Evolutionary conservation across 2,888 invertebrate genomes (phyloP), one percentile per base, ranked within the genome.

Genomic region (Drosophila nigricruria): DNA sequence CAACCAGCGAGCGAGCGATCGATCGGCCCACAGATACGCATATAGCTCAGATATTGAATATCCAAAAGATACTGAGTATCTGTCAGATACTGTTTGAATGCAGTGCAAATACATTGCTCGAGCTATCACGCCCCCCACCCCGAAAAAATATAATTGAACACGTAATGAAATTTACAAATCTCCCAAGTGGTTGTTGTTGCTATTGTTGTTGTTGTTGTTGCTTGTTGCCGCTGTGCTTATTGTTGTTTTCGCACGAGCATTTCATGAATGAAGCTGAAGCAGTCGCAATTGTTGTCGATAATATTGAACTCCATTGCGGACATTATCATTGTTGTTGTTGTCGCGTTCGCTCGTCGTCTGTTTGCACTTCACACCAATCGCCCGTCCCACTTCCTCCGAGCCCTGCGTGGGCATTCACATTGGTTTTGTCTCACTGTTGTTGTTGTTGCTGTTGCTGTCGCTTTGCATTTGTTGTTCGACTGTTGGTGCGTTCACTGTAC

Each of bases 221-320:
- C 27, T 56, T 64, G 69, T 62, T 53, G 65, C 27, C 56, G 59
- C 38, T 67, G 69, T 38, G 38, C 34, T 79, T 69, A 74, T 79
- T 67, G 75, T 63, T 70, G 75, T 58, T 71, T 79, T 87, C 68
- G 60, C 67, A 66, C 64, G 45, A 70, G 60, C 70, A 66, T 83
- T 86, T 88, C 78, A 83, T 88, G 89, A 83, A 83, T 88, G 83
- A 73, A 84, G 63, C 61, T 88, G 83, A 73, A 84, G 63, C 61
- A 30, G 38, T 34, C 16, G 32, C 57, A 58, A 49, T 53, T 70
- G 62, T 56, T 60, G 47, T 73, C 83, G 73, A 86, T 83, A 82
- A 83, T 83, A 71, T 86, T 78, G 78, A 84, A 69, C 78, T 54
- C 62, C 77, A 76, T 56, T 66, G 61, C 68, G 30, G 52, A 30